phyloP scores from a whole-genome alignment of 2,888 invertebrate genomes.

The Caenorhabditis wallacei region DNA sequence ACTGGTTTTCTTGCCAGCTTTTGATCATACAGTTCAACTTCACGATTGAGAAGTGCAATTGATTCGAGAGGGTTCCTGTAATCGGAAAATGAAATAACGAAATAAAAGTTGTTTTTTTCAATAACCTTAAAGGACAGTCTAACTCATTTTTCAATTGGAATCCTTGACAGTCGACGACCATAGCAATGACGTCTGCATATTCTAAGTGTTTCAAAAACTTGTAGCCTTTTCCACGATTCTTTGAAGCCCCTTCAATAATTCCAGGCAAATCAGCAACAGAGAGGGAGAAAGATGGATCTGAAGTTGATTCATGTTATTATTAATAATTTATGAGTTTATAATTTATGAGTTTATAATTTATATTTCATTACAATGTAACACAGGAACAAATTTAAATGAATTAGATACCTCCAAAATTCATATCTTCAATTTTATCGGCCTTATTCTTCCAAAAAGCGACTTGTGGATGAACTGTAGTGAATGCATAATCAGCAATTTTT shows the following conservation, averaged over 20 bases:
- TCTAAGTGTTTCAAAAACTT: conserved; percentile 81
- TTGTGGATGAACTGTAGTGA: conserved; percentile 78
- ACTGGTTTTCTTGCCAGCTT: conserved; percentile 74
- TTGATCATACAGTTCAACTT: conserved; percentile 76
- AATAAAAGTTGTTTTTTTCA: not conserved
- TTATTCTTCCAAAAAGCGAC: conserved; percentile 64
- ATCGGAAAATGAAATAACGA: not conserved
- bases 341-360: too few species aligned
- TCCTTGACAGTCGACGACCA: conserved; percentile 80
- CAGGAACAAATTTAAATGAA: not conserved
- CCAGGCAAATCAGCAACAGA: conserved; percentile 79
- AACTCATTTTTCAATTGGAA: conserved; percentile 76
- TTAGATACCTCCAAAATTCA: too few species aligned
- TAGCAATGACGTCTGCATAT: conserved; percentile 79
- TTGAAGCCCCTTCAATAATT: conserved; percentile 80
- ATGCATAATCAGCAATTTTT: conserved; percentile 81
- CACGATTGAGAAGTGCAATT: conserved; percentile 76
- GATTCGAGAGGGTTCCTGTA: conserved; percentile 77
- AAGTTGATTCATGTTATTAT: not conserved
- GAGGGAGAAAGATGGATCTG: conserved; percentile 69
- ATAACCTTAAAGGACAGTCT: conserved; percentile 76
- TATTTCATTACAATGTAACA: too few species aligned
- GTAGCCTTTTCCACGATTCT: conserved; percentile 78
- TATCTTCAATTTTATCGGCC: not conserved
- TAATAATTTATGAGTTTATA: too few species aligned